Evolutionary conservation across 2,797 vertebrate species (phyloP), one percentile per base, ranked within the genome.

Genomic region (Ara ararauna): DNA sequence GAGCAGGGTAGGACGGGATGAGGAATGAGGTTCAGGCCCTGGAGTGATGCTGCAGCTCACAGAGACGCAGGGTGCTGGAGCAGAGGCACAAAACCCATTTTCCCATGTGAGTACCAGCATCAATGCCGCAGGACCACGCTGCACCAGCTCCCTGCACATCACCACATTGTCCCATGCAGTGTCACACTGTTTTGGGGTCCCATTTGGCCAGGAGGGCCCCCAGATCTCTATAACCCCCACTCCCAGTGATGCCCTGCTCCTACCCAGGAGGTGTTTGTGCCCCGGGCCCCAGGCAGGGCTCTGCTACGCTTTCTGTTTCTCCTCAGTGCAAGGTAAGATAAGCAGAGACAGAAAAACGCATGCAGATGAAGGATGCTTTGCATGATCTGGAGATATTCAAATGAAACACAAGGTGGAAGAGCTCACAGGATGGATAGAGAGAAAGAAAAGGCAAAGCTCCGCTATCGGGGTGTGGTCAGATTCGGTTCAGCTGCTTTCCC

Each of bases 351-450:
- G 85, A 74, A 53, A 76, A 62, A 11, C 26, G 30, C 5, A 34
- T 13, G 82, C 73, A 89, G 73, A 80, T 51, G 70, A 51, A 60
- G n/a, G 62, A 53, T 19, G 72, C 85, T 92, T 89, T 81, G 32
- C 36, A 6, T 84, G 85, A 91, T 92, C 50, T 83, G 92, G 73
- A 94, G 89, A 93, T 94, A 91, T 2, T 68, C 73, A 96, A 87
- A 87, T 84, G 89, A 94, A 74, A 58, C 5, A 4, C 1, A 24
- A 42, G 14, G 16, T 11, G 80, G 68, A 77, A 74, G 56, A 64
- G 20, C n/a, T 36, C 1, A 11, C 9, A 85, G 53, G 87, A 76
- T 19, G 24, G 34, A 23, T 7, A 79, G 22, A 74, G 26, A 20
- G 36, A 65, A 79, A 51, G 24, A 20, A 23, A 85, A 42, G 32